Base-by-base conservation (phyloP, 2,888 invertebrate genomes). In the Chesias legatella region DNA sequence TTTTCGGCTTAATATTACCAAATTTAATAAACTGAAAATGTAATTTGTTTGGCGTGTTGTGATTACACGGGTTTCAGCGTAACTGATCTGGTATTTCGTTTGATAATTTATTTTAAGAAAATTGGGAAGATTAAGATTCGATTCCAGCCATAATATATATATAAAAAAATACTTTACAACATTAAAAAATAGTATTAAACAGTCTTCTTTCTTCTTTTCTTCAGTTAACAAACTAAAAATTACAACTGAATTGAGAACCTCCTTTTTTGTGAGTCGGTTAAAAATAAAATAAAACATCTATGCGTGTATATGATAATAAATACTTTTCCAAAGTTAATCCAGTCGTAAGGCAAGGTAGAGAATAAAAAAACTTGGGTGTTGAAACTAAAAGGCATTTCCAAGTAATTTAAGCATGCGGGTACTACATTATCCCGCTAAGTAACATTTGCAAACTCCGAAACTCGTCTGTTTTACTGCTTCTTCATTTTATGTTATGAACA, bases 401-500 rank as follows among this genome's bases (percentile, higher is more conserved):
- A 58, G 53, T 59, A 56, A 51, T 59, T 63, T 56, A 53, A 58
- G 56, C 51, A 51, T 47, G 48, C 58, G 13, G 13, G 60, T 60
- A 65, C 59, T 69, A 58, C 62, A 67, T 69, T 69, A 64, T 46
- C 51, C 23, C 52, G 62, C 66, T 72, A 71, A 72, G 63, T 67
- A 80, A 75, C 76, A 78, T 81, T 82, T 77, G 79, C 70, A 72
- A 77, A 73, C 50, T 31, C 41, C 39, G 36, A 51, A 63, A 64
- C 62, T 60, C 68, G 69, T 73, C 70, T 64, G 67, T 62, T 84
- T 81, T 83, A 84, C 76, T 77, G 67, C 75, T 71, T 63, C 71
- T 58, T 67, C 66, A 76, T 79, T 84, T 83, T 79, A 81, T 81
- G 83, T 80, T 82, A 82, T 79, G 78, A 83, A 79, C 80, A 73